Evolutionary conservation across 1,140 invertebrate species (phyloP), one percentile per base, ranked within the genome.

Genomic region (Lineus longissimus): DNA sequence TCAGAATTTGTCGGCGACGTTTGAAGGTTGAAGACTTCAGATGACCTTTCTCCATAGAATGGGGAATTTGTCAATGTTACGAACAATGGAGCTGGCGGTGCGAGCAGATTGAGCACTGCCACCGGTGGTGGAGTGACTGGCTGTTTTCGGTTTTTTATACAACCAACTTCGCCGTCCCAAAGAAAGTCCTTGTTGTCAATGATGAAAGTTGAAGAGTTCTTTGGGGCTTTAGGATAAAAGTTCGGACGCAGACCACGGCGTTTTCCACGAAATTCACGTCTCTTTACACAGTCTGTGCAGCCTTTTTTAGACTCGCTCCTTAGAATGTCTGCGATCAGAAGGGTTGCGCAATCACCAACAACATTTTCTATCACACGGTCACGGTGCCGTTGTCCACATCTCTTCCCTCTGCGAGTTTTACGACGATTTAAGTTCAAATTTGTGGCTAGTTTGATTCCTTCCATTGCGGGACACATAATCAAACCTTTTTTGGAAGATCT

Each of bases 191-290:
- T 36, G 33, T 77, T 75, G 43, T 79, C 79, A 65, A 81, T 81
- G 45, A 81, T 77, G 62, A 78, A 81, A 55, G 76, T 74, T 22
- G 76, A 79, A 29, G 72, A 77, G 69, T 81, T 81, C 59, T 74
- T 62, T 2, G 79, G 79, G 22, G 79, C 79, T 56, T 76, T 73
- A 0, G 76, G 79, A 29, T 61, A 66, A 33, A 63, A 70, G 33
- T 56, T 59, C 54, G 69, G 69, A 33, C 69, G 31, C 7, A 68
- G 55, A 9, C 30, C 30, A 57, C 55, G 55, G 7, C 27, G 30
- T 30, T 36, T 36, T 19, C 55, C 36, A 4, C 30, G 55, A 1
- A 15, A 27, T 27, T 27, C 17, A 36, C 36, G 45, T 57, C 30
- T 19, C 19, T 41, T 25, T 43, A 33, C n/a, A 9, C 27, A 11